phyloP scores from a whole-genome alignment of 2,113 vertebrate species.

The Azemiops feae region DNA sequence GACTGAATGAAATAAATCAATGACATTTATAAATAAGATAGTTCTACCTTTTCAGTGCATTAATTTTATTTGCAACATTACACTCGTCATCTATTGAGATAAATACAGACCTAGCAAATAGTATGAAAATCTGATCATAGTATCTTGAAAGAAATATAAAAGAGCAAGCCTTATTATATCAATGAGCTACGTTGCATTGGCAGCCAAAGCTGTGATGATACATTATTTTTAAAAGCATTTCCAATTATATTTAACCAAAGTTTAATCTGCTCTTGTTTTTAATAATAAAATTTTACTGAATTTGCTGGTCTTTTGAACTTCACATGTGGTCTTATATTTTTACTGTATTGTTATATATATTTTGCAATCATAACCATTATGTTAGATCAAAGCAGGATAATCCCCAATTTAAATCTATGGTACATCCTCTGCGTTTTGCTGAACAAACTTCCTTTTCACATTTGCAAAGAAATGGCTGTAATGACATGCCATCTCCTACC shows the following conservation, averaged over 20 bases:
- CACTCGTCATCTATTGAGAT: background rate
- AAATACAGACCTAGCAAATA: background rate
- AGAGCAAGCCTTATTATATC: background rate
- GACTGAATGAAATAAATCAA: background rate
- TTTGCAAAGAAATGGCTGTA: background rate
- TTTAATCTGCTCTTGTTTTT: background rate
- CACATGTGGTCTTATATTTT: background rate
- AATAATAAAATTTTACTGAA: background rate
- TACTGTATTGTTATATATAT: background rate
- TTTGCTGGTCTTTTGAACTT: background rate
- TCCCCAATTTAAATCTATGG: background rate
- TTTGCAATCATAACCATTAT: background rate
- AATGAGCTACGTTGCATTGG: background rate
- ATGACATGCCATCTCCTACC: background rate
- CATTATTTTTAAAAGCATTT: background rate
- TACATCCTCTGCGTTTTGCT: background rate
- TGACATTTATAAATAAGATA: slow-evolving; percentile 23
- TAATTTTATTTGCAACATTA: background rate
- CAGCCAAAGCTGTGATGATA: background rate
- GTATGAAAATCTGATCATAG: background rate
- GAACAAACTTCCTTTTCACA: background rate
- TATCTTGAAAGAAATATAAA: background rate
- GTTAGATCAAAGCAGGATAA: background rate
- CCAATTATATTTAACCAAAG: background rate
- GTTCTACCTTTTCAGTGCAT: background rate